Evolutionary conservation across 1,140 invertebrate species (phyloP), one percentile per base, ranked within the genome.

Genomic region (Leptinotarsa texana): DNA sequence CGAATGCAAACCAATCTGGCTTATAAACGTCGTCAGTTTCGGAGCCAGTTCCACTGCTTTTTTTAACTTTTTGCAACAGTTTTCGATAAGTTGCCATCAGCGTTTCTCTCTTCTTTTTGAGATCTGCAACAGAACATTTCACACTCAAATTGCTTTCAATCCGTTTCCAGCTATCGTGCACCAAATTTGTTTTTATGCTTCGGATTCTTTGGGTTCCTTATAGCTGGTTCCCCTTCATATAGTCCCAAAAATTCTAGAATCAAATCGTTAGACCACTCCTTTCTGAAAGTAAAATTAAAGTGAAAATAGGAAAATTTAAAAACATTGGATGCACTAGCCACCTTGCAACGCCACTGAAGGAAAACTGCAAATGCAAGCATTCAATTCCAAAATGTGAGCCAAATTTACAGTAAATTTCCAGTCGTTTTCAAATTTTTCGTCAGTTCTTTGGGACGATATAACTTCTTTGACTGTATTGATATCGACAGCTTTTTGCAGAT

Each of bases 121-220:
- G 42, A 5, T 70, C 68, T 24, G 24, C 24, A 24, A 24, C 3
- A 24, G 24, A 24, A 24, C 24, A 27, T 22, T 67, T n/a, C 22
- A 6, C 17, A 18, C 18, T 22, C n/a, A 68, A 68, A 42, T 65
- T 62, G 21, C 13, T 73, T 4, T 78, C 70, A 15, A 78, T 73
- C 65, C 74, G 42, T 63, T 73, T 73, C 77, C 77, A 78, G 22
- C 65, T 68, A 42, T 73, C 71, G 63, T 70, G 61, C 2, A 75
- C 63, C 27, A 73, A 67, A 27, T 78, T 74, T 49, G 17, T 71
- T 69, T 72, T 76, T 76, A 62, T 76, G 72, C 22, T 11, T 18
- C 15, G 33, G 6, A 57, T 76, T 61, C 18, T 24, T 18, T 63
- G 77, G 63, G 47, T 78, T 63, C 74, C 77, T 76, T 13, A 78